Base-by-base conservation (phyloP, 1,140 invertebrate species). In the Paramacrobiotus metropolitanus region DNA sequence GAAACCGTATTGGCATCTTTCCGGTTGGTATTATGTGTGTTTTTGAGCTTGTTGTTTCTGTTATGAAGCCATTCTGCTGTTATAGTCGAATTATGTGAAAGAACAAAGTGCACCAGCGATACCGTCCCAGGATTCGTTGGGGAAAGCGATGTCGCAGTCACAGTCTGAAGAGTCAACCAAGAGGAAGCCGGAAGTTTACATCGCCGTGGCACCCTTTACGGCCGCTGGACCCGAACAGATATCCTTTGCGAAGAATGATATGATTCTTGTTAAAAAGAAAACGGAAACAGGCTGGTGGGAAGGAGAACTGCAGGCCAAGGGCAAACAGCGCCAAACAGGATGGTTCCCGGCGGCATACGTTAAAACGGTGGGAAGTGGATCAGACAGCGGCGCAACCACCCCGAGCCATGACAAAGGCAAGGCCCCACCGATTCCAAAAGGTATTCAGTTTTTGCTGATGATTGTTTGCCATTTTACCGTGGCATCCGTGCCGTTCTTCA, bases 341-440 rank as follows among this genome's bases (percentile, higher is more conserved):
- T 97, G 92, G 91, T 96, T 96, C 72, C 92, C 92, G 4, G 91
- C 91, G 24, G 88, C 87, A 59, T 96, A 95, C 71, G 91, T 97
- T 0, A 95, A 94, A 76, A 79, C 86, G 59, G 68, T 85, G 4
- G 71, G 69, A 59, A 68, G 67, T 34, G 66, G 66, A 60, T 65
- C 68, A 45, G 70, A 67, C 21, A 67, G 71, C 28, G 70, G 68
- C 48, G 68, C 68, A 44, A n/a, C 63, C 45, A 31, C 34, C 28
- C 45, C 45, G 24, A 44, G 44, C 21, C n/a, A 48, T 29, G 45
- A 45, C 68, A 67, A 28, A 67, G 66, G 29, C 64, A 59, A 3
- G 18, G 66, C 63, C 61, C 65, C 29, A 62, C 64, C 62, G n/a
- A n/a, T n/a, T n/a, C n/a, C n/a, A n/a, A n/a, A n/a, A n/a, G n/a